phyloP scores from a whole-genome alignment of 2,797 vertebrate species.

The Erithacus rubecula region DNA sequence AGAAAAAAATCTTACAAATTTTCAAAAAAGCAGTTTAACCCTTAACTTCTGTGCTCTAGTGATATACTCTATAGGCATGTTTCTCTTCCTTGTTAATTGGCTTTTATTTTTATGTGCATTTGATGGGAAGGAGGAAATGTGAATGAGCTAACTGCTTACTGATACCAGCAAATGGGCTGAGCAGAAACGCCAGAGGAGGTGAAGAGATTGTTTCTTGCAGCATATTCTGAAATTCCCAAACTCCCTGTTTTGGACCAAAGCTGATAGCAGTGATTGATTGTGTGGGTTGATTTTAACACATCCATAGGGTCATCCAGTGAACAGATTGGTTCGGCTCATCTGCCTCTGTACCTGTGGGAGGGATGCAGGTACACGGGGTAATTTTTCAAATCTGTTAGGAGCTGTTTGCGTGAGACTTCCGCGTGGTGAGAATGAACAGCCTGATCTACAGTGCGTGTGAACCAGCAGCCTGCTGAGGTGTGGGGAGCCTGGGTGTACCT shows the following conservation, averaged over 20 bases:
- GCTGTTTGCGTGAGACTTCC: background rate
- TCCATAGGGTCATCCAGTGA: background rate
- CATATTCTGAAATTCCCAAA: background rate
- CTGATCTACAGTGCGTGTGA: background rate
- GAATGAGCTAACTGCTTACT: background rate
- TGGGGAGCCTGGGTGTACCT: background rate
- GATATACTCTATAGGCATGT: background rate
- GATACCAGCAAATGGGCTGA: background rate
- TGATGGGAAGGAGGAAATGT: background rate
- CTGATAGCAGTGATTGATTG: slow-evolving; percentile 25
- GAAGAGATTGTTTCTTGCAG: background rate
- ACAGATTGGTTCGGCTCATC: background rate
- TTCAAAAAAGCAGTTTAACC: slow-evolving; percentile 36
- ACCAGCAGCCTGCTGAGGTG: background rate
- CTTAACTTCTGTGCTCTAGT: background rate
- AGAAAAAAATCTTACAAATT: background rate
- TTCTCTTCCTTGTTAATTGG: background rate
- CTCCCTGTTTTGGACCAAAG: background rate
- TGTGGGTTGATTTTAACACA: background rate
- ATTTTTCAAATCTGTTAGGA: slow-evolving; percentile 26
- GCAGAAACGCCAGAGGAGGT: background rate
- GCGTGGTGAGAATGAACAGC: background rate
- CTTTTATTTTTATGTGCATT: background rate
- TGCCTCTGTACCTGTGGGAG: background rate
- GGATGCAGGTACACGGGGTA: background rate